A percentile compares a stretch with the other conserved stretches of the same genome.
These are phyloP conservation scores for Watsonalla binaria DNA, from an alignment of 2,888 invertebrate genomes.

Conservation along the genomic window DNA sequence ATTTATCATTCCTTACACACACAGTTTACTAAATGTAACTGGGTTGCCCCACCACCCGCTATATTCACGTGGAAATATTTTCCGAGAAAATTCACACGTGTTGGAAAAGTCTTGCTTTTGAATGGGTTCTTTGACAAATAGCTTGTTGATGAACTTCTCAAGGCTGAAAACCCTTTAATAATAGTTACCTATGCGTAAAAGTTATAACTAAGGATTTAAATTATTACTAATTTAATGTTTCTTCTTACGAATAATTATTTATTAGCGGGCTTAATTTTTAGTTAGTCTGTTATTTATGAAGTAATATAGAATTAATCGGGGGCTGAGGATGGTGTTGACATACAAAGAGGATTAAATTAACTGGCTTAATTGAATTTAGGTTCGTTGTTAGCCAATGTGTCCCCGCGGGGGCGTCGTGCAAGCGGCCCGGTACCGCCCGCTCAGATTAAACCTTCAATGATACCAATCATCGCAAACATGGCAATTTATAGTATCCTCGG, in stretches of 20 bases:
- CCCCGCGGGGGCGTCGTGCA: constrained; percentile 40
- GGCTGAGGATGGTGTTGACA: constrained; percentile 58
- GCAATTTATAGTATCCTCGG: not conserved
- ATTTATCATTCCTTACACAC: not conserved
- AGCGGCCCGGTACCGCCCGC: constrained; percentile 15
- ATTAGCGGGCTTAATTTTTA: not conserved
- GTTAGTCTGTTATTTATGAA: constrained; percentile 1
- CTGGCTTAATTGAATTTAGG: constrained; percentile 78
- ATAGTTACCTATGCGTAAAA: no score
- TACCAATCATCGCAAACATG: constrained; percentile 4
- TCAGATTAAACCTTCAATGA: constrained; percentile 16
- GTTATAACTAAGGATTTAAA: no score
- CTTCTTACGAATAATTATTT: not conserved
- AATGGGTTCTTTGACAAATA: no score
- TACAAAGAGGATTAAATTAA: constrained; percentile 76
- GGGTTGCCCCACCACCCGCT: no score
- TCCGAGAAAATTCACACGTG: no score
- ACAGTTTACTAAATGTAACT: no score
- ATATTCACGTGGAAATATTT: no score
- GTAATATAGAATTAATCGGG: constrained; percentile 52
- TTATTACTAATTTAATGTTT: no score
- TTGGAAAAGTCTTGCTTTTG: no score
- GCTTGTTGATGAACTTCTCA: no score
- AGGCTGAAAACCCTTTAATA: no score
- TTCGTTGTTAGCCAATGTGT: constrained; percentile 71